Conservation (phyloP, 2,888 invertebrate genomes). For the Pasiphila rectangulata region DNA sequence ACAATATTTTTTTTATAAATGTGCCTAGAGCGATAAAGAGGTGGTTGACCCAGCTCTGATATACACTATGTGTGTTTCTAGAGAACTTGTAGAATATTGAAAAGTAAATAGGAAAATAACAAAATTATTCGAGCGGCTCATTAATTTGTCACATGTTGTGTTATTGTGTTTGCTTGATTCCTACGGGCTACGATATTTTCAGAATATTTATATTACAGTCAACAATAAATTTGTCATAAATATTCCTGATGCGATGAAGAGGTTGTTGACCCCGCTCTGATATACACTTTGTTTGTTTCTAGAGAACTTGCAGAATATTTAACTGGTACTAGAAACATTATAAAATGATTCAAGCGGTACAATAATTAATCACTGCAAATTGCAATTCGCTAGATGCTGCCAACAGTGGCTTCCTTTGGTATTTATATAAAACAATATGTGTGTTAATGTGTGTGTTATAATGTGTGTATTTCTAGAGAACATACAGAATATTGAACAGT, state of each 20-base stretch:
- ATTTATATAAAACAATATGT: neutral
- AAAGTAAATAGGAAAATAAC: no score
- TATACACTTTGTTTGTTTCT: constrained; percentile 29
- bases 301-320: neutral
- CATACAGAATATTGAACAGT: neutral
- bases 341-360: neutral
- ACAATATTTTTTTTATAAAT: constrained; percentile 3
- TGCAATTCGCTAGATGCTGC: neutral
- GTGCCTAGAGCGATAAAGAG: constrained; percentile 51
- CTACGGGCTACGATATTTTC: no score
- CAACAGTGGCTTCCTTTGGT: neutral
- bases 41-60: constrained; percentile 37
- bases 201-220: neutral
- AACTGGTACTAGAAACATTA: constrained; percentile 2
- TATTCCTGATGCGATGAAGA: constrained; percentile 38
- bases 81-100: no score
- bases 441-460: no score
- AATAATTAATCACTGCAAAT: no score
- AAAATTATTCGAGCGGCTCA: no score
- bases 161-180: no score
- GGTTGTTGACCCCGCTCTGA: constrained; percentile 38
- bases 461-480: no score
- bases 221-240: constrained; percentile 4
- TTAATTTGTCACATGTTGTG: no score
- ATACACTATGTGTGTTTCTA: constrained; percentile 30